Base-by-base conservation (phyloP, 2,113 vertebrate species). In the Columba janthina region DNA sequence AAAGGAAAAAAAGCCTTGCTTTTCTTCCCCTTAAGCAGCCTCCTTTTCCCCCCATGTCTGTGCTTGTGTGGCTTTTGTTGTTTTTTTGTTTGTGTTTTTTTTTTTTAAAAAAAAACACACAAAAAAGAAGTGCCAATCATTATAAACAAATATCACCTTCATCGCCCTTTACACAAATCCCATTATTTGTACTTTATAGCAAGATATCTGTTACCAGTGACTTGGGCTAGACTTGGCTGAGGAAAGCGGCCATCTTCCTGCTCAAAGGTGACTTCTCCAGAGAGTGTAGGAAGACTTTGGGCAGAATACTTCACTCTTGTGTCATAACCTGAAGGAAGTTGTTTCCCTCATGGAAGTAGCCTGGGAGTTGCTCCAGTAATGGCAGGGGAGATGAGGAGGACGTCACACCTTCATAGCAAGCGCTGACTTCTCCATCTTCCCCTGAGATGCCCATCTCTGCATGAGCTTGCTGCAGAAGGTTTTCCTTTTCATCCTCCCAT, bases 371-470 rank as follows among this genome's bases (percentile, higher is more conserved):
- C 32, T 74, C 57, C 51, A 61, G 50, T 75, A 62, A 75, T 82
- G 61, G 36, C 21, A 11, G 19, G 13, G 32, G 48, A 32, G 29
- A 18, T 61, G 73, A 56, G 36, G 50, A 65, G 65, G 28, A 50
- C 28, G 20, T 84, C 25, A 15, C 0, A 2, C 24, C 9, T 91
- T 65, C 8, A 6, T 9, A 81, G 15, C 25, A 88, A 81, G 13
- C 19, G 86, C 20, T 1, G 5, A 5, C 26, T 74, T 91, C 44
- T 62, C 36, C 1, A 1, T 83, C 54, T 79, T 96, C 44, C 29
- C 0, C 0, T 0, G 0, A 40, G 48, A 19, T 61, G 40, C 36
- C n/a, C 73, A n/a, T 40, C 31, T 90, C 72, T 46, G 54, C 9
- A 4, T 6, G 32, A 89, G 12, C n/a, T 93, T 1, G 1, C 32